A percentile compares a stretch with the other conserved stretches of the same genome.
These are phyloP conservation scores for Artemia sinica DNA, from an alignment of 2,888 invertebrate species.

Conservation along the genomic window DNA sequence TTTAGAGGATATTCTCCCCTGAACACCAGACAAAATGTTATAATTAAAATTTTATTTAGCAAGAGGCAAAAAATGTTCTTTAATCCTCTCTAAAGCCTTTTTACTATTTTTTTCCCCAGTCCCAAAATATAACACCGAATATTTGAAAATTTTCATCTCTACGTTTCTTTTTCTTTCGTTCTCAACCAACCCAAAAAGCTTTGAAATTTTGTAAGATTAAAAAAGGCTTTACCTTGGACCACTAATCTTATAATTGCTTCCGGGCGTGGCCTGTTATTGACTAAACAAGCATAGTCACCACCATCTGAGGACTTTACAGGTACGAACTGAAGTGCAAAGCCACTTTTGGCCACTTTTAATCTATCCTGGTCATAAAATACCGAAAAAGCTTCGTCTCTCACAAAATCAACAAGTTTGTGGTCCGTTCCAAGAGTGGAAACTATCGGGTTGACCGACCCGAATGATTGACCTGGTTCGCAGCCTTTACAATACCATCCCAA, in stretches of 20 bases:
- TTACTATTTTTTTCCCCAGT: no score
- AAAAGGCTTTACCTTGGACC: slow-evolving; percentile 43
- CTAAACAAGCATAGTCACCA: slow-evolving; percentile 48
- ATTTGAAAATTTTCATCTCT: no score
- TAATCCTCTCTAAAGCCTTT: no score
- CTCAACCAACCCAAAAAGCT: no score
- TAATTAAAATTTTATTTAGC: no score
- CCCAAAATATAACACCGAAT: no score
- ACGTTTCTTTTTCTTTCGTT: no score
- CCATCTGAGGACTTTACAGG: slow-evolving; percentile 45
- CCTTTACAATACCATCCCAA: slow-evolving; percentile 41
- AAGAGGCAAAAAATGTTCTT: no score
- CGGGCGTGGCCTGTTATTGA: slow-evolving; percentile 47
- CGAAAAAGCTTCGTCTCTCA: slow-evolving; percentile 37
- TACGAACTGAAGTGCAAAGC: slow-evolving; percentile 44
- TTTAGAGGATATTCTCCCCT: no score
- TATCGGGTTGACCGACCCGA: not conserved
- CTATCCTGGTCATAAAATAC: slow-evolving; percentile 38
- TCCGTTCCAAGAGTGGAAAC: slow-evolving; percentile 26
- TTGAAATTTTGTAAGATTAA: not conserved
- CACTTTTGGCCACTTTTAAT: slow-evolving; percentile 42
- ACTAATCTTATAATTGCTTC: slow-evolving; percentile 46
- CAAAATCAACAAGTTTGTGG: slow-evolving; percentile 37
- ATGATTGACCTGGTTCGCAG: slow-evolving; percentile 24
- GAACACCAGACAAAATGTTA: no score